phyloP scores from a whole-genome alignment of 2,888 invertebrate genomes.

The Chromoteleia sp. region DNA sequence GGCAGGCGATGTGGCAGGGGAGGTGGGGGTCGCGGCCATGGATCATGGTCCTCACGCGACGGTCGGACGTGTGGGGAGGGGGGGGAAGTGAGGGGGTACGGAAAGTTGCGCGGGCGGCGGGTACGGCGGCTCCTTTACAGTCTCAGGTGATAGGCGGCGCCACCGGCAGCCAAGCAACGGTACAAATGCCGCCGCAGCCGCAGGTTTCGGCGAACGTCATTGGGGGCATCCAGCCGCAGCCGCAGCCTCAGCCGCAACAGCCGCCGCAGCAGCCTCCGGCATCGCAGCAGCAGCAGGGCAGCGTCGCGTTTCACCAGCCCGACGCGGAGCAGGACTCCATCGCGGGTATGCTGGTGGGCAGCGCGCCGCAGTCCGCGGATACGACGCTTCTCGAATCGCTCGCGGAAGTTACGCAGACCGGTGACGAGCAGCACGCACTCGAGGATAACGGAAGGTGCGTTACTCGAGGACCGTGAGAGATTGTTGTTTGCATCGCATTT shows the following conservation, averaged over 20 bases:
- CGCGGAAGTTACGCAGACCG: constrained; percentile 83
- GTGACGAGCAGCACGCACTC: constrained; percentile 82
- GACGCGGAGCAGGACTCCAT: constrained; percentile 81
- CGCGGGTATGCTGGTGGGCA: constrained; percentile 75
- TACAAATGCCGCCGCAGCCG: constrained; percentile 76
- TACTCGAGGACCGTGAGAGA: too few relatives aligned
- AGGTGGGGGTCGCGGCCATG: constrained; percentile 77
- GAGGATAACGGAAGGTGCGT: constrained; percentile 85
- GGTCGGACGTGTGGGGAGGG: constrained; percentile 79
- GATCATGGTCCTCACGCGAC: constrained; percentile 78
- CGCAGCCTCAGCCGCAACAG: constrained; percentile 75
- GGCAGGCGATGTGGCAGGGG: constrained; percentile 73
- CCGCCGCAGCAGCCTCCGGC: constrained; percentile 70
- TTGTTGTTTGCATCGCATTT: too few relatives aligned
- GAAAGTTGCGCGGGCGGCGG: constrained; percentile 81
- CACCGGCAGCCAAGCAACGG: constrained; percentile 83
- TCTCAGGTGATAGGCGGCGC: constrained; percentile 84
- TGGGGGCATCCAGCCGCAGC: constrained; percentile 71
- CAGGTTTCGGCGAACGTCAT: constrained; percentile 79
- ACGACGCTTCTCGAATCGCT: constrained; percentile 83
- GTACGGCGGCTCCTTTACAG: constrained; percentile 76
- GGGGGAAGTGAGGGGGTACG: constrained; percentile 81
- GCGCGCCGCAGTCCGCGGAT: constrained; percentile 76
- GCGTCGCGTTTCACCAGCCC: constrained; percentile 77
- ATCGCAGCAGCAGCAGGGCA: constrained; percentile 76